Percentiles rank a stretch among this genome's conserved stretches.
phyloP scores from a whole-genome alignment of 1,140 invertebrate species.

The Episyrphus balteatus region DNA sequence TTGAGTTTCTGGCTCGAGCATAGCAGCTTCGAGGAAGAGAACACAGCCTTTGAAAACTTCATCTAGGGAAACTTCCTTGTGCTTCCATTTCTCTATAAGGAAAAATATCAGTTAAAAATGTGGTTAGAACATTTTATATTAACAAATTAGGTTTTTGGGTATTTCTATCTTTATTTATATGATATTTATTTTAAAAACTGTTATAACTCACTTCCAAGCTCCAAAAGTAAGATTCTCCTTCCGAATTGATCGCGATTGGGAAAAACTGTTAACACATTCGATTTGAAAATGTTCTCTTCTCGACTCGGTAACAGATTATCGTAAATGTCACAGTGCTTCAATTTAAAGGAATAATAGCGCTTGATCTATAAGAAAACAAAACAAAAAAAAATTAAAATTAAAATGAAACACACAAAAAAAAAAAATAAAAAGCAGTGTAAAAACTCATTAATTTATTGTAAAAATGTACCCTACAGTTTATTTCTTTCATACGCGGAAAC shows the following conservation, averaged over 20 bases:
- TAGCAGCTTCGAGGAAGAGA: constrained; percentile 65
- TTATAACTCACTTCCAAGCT: constrained; percentile 60
- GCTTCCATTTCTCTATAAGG: constrained; percentile 67
- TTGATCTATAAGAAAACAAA: constrained; percentile 45
- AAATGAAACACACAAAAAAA: no score
- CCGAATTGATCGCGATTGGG: constrained; percentile 64
- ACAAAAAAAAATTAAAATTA: neutral
- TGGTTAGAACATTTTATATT: no score
- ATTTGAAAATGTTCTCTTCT: constrained; percentile 64
- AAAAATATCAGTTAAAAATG: constrained; percentile 1
- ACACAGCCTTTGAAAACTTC: constrained; percentile 75
- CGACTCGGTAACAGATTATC: constrained; percentile 53
- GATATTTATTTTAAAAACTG: neutral
- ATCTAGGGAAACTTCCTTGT: constrained; percentile 62
- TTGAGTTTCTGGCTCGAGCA: constrained; percentile 66
- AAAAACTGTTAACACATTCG: constrained; percentile 64
- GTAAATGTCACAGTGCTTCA: constrained; percentile 62
- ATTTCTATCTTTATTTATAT: no score
- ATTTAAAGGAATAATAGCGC: constrained; percentile 67
- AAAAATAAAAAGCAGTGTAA: no score
- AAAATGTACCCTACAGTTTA: no score
- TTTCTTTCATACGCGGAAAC: no score
- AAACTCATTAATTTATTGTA: no score
- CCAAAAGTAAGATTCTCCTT: constrained; percentile 59
- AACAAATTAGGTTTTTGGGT: no score